A percentile compares a stretch with the other conserved stretches of the same genome.
These are phyloP conservation scores for Eueides isabella DNA, from an alignment of 1,140 invertebrate species.

Conservation along the genomic window DNA sequence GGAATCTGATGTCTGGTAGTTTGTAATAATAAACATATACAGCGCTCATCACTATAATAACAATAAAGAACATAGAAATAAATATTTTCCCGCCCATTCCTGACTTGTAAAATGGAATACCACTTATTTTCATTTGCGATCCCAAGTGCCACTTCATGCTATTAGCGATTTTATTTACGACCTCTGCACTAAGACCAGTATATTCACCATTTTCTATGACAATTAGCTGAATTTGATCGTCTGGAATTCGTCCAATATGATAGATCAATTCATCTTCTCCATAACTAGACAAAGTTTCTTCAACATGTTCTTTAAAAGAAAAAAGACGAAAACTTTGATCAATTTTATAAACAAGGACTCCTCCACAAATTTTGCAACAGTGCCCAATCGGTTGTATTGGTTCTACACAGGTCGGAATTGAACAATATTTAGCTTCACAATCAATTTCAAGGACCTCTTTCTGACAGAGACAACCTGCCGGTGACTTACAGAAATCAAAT, in stretches of 20 bases:
- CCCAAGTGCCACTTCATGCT: conserved; percentile 48
- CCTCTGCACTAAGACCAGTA: conserved; percentile 57
- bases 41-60: conserved; percentile 48
- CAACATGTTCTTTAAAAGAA: conserved; percentile 55
- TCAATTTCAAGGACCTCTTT: conserved; percentile 49
- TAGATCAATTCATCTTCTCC: conserved; percentile 51
- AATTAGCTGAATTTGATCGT: conserved; percentile 60
- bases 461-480: conserved; percentile 69
- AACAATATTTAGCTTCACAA: conserved; percentile 62
- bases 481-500: conserved; percentile 43
- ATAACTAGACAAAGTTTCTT: conserved; percentile 48
- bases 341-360: conserved; percentile 54
- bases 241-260: conserved; percentile 54
- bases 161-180: conserved; percentile 53
- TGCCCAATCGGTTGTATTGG: conserved; percentile 67
- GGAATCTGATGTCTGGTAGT: conserved; percentile 48
- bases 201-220: conserved; percentile 67
- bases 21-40: conserved; percentile 70
- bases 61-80: conserved; percentile 63
- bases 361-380: conserved; percentile 73
- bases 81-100: conserved; percentile 61
- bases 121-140: conserved; percentile 56
- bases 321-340: conserved; percentile 59
- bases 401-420: conserved; percentile 53
- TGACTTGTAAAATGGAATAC: conserved; percentile 54